Percentiles rank a stretch among this genome's conserved stretches.
phyloP scores from a whole-genome alignment of 2,888 invertebrate genomes.

The Folsomia candida region DNA sequence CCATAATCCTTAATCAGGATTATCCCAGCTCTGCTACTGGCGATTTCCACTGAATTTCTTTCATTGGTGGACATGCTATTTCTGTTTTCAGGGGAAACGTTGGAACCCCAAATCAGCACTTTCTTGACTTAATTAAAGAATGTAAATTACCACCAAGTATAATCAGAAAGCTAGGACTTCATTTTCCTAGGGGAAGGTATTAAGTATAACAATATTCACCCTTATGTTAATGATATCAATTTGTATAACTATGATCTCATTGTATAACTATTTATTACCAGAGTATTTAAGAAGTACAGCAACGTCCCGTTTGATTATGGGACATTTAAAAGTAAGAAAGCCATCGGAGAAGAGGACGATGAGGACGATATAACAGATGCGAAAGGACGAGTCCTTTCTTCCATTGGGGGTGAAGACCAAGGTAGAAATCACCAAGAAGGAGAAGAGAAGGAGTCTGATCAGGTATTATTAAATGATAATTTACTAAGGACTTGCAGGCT shows the following conservation, averaged over 20 bases:
- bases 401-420: conserved; percentile 14
- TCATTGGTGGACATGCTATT: neutral
- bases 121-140: conserved; percentile 56
- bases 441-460: conserved; percentile 31
- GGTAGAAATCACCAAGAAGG: neutral
- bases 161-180: conserved; percentile 56
- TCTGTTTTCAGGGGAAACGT: conserved; percentile 57
- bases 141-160: conserved; percentile 57
- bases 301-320: conserved; percentile 55
- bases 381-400: conserved; percentile 46
- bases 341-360: conserved; percentile 23
- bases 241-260: too few relatives aligned
- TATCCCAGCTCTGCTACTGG: neutral
- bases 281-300: conserved; percentile 55
- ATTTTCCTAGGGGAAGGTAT: conserved; percentile 51
- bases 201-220: too few relatives aligned
- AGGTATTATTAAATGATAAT: neutral
- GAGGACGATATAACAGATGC: conserved; percentile 43
- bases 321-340: conserved; percentile 16
- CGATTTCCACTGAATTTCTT: neutral
- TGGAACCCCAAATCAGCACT: conserved; percentile 58
- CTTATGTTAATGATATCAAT: too few relatives aligned
- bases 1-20: too few relatives aligned
- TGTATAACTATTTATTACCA: too few relatives aligned
- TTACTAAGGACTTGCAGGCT: neutral